Evolutionary conservation across 2,888 invertebrate genomes (phyloP), one percentile per base, ranked within the genome.

Genomic region (Drosophila rubida): DNA sequence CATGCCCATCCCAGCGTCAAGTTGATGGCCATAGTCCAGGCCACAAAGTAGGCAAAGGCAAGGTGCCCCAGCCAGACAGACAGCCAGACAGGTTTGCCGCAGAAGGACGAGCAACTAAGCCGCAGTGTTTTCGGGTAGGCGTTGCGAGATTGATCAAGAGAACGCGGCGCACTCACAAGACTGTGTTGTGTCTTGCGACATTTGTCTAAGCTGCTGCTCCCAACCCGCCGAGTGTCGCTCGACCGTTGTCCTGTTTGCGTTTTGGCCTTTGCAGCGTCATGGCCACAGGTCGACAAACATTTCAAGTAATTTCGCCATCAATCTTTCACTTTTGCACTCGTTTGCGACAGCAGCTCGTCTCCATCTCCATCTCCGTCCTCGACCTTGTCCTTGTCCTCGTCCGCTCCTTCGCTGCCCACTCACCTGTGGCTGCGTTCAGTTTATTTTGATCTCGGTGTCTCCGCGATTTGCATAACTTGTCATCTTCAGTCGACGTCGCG

Each of bases 221-320:
- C 27, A n/a, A n/a, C 27, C 1, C 5, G 2, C 9, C 16, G 71
- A 19, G n/a, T n/a, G n/a, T n/a, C n/a, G n/a, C n/a, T n/a, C 19
- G 19, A 19, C 19, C 19, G 19, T 19, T n/a, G n/a, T n/a, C n/a
- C n/a, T n/a, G n/a, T n/a, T n/a, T n/a, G n/a, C n/a, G n/a, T n/a
- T n/a, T 65, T 61, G 66, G 64, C 60, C 66, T 53, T 70, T 65
- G 68, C 78, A 63, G 51, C 69, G 76, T 70, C 69, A 69, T 75
- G 78, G 80, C 51, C 51, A 41, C 51, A 51, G 51, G 51, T 51
- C 51, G 51, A 68, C 69, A 78, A 75, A 78, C 79, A 88, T 88
- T 87, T 88, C 87, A 80, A 85, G 89, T 86, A 86, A 89, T 87
- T 89, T 87, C 78, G 75, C 82, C 89, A 89, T 89, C 88, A 89